phyloP scores from a whole-genome alignment of 2,797 vertebrate species.

The Amphiprion clarkii region DNA sequence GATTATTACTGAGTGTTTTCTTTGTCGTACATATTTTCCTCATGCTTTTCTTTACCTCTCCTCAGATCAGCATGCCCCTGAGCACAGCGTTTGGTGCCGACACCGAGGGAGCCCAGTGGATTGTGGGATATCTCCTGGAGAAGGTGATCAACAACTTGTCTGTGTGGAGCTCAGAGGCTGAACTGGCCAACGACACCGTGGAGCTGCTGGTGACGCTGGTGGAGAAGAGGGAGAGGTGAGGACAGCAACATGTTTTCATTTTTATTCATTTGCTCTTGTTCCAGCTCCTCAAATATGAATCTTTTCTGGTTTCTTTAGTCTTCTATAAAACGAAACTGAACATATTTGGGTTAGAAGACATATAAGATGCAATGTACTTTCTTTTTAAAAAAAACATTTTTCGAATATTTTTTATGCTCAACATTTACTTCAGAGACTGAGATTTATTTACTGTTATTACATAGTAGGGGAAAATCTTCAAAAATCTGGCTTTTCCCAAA shows the following conservation, averaged over 20 bases:
- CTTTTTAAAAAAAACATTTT: too few relatives aligned
- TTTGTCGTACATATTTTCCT: not conserved
- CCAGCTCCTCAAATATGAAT: not conserved
- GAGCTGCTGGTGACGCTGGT: conserved; percentile 98
- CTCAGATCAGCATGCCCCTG: conserved; percentile 96
- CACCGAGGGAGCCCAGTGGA: conserved; percentile 98
- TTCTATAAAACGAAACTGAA: not conserved
- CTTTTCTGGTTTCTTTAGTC: not conserved
- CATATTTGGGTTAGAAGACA: not conserved
- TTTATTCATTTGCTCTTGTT: not conserved
- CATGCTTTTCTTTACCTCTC: conserved; percentile 23
- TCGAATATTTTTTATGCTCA: too few relatives aligned
- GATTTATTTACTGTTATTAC: too few relatives aligned
- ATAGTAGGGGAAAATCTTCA: too few relatives aligned
- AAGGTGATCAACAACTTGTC: conserved; percentile 99
- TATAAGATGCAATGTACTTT: too few relatives aligned
- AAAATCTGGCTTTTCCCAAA: too few relatives aligned
- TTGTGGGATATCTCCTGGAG: conserved; percentile 98
- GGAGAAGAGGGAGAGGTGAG: conserved; percentile 96
- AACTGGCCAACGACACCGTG: conserved; percentile 96
- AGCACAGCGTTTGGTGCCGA: conserved; percentile 96
- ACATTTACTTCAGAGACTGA: too few relatives aligned
- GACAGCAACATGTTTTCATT: accelerated
- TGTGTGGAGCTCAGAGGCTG: conserved; percentile 97
- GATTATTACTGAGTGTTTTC: too few relatives aligned